Evolutionary conservation across 2,797 vertebrate species (phyloP).

Genomic region (Lacerta viridis): DNA sequence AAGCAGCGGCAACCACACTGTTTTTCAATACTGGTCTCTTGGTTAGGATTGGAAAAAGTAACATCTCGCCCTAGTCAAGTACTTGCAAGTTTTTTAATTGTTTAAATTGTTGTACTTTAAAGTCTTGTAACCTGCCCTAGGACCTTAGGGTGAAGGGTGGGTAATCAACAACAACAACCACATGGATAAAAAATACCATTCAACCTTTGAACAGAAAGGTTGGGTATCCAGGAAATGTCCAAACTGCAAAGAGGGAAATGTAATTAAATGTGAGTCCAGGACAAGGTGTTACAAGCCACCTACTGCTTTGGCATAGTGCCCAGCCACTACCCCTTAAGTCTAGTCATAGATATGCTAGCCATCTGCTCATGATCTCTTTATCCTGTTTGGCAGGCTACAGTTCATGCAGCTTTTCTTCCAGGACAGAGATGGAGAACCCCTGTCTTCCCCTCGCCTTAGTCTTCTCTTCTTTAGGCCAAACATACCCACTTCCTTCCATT

Average conservation of each 20-base stretch:
- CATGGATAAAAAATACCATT: background rate
- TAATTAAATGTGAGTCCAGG: background rate
- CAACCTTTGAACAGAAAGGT: background rate
- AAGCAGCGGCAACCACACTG: background rate
- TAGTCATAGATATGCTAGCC: background rate
- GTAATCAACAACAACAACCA: too few relatives aligned
- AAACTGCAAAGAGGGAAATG: background rate
- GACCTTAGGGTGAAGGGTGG: too few relatives aligned
- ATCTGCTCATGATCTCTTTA: background rate
- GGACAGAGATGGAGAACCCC: too few relatives aligned
- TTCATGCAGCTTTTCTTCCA: background rate
- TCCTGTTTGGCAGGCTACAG: too few relatives aligned
- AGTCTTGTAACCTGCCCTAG: too few relatives aligned
- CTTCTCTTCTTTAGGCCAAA: too few relatives aligned
- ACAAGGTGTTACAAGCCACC: background rate
- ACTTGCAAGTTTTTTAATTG: too few relatives aligned
- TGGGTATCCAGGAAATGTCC: background rate
- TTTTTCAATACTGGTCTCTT: background rate
- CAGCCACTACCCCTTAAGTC: background rate
- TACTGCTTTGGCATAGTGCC: background rate
- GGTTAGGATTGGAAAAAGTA: background rate
- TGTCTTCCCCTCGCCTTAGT: too few relatives aligned
- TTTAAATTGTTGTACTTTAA: too few relatives aligned
- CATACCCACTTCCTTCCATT: too few relatives aligned
- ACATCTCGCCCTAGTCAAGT: background rate